Conservation (phyloP, 2,797 vertebrate genomes). For the Sylvia borin region DNA sequence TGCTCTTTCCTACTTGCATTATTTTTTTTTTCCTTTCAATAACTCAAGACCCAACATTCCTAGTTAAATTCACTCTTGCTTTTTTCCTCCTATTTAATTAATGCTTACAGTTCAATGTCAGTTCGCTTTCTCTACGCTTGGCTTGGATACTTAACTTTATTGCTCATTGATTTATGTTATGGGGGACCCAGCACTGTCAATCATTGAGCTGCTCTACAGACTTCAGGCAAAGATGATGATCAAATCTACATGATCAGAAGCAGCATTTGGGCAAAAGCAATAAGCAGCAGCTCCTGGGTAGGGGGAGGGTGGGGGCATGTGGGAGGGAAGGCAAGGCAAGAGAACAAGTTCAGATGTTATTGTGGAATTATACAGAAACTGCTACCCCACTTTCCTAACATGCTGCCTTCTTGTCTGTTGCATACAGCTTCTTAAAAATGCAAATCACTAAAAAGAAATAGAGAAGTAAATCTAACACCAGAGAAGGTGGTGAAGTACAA, state of each 20-base stretch:
- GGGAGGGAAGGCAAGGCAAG: neutral
- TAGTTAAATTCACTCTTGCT: neutral
- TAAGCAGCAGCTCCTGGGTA: neutral
- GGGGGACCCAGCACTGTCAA: neutral
- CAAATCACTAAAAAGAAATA: neutral
- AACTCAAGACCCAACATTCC: neutral
- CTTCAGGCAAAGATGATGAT: neutral
- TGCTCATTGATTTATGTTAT: conserved; percentile 12
- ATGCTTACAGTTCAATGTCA: neutral
- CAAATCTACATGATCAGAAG: neutral
- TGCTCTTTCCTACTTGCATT: neutral
- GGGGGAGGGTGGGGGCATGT: fast-evolving
- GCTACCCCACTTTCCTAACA: neutral
- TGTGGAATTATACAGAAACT: neutral
- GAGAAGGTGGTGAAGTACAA: neutral
- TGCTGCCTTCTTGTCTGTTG: neutral
- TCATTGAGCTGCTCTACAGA: neutral
- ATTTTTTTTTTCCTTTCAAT: neutral
- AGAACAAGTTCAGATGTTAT: neutral
- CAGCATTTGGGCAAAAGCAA: neutral
- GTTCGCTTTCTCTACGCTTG: neutral
- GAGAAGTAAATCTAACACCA: neutral
- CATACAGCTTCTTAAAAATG: neutral
- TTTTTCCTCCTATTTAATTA: neutral
- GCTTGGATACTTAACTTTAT: conserved; percentile 13